Evolutionary conservation across 2,113 vertebrate species (phyloP), one percentile per base, ranked within the genome.

Genomic region (Rhinopithecus roxellana): DNA sequence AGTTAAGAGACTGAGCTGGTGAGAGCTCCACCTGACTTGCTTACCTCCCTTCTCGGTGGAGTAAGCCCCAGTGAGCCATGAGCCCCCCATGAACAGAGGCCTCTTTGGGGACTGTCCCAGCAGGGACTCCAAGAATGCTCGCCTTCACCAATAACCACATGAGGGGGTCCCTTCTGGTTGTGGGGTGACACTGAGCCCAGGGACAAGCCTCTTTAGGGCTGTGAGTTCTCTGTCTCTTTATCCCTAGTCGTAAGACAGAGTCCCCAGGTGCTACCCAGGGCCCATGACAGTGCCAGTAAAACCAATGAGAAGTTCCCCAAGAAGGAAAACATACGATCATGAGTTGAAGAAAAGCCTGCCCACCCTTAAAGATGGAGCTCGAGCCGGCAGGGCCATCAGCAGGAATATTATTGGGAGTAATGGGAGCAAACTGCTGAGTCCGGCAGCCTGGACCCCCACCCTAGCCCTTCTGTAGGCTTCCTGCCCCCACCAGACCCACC

Each of bases 201-300:
- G 35, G 45, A 55, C 38, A 13, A 5, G 35, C 48, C 32, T 5
- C 4, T 1, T 25, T 4, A 52, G 30, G 25, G 48, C 8, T 11
- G 18, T 35, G 27, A 0, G 2, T 43, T 52, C 14, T 40, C 55
- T 5, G 14, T 79, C 38, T 67, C 40, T 48, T 75, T 40, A 32
- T 43, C n/a, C 48, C 22, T 6, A 61, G 32, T 52, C 18, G 8
- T 2, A 38, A 61, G n/a, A 40, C 3, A 13, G 38, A 67, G 48
- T n/a, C 18, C 23, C 5, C 0, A 5, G 0, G 20, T 1, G 14
- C 8, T 16, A 9, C 13, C 9, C 0, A 22, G 48, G 22, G 38
- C 4, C 25, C 17, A 52, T 2, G 3, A 0, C 11, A 45, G 45
- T 18, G 16, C 50, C 2, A 18, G 50, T 8, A 13, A 40, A 81